A percentile compares a stretch with the other conserved stretches of the same genome.
These are phyloP conservation scores for Odocoileus hemionus DNA, from an alignment of 2,113 vertebrate species.

Conservation along the genomic window DNA sequence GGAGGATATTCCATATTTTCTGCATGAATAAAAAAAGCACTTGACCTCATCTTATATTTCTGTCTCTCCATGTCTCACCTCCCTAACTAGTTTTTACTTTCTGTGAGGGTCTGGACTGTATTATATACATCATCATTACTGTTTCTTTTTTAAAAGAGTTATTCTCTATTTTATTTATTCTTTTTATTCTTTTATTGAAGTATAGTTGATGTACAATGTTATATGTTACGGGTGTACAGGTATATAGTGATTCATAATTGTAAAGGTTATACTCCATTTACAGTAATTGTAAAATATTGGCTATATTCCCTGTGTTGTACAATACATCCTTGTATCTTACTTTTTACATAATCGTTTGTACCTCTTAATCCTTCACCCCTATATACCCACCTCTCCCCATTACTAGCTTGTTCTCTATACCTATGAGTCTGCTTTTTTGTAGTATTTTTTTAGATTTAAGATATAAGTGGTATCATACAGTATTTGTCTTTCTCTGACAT, in stretches of 20 bases:
- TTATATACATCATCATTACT: not conserved
- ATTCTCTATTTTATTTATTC: not conserved
- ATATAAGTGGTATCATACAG: not conserved
- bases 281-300: not conserved
- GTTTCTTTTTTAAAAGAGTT: not conserved
- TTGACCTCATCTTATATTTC: not conserved
- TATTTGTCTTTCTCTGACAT: not conserved
- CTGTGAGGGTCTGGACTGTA: not conserved
- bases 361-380: not conserved
- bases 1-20: not conserved
- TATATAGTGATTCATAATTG: not conserved
- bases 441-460: not conserved
- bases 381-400: not conserved
- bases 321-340: not conserved
- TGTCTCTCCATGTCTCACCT: not conserved
- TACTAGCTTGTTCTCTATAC: not conserved
- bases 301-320: not conserved
- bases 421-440: not conserved
- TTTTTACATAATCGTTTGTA: not conserved
- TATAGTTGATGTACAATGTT: not conserved
- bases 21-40: not conserved
- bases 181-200: not conserved
- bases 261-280: not conserved
- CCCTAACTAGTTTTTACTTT: not conserved
- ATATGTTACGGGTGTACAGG: not conserved